phyloP scores from a whole-genome alignment of 2,113 vertebrate species.

The Eudyptes chrysolophus region DNA sequence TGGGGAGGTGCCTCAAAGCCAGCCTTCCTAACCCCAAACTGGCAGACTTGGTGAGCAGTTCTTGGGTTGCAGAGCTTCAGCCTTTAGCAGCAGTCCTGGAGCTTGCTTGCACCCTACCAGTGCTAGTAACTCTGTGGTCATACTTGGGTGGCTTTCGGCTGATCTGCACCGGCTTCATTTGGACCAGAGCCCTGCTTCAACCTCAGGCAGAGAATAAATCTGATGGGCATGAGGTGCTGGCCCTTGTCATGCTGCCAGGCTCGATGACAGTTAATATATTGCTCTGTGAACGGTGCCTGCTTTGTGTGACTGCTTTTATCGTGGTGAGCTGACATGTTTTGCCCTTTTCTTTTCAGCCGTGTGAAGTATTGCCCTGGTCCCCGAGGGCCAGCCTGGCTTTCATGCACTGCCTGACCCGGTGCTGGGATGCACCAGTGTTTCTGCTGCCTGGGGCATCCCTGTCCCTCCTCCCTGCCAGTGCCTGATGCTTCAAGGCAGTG shows the following conservation, averaged over 20 bases:
- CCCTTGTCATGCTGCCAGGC: not conserved
- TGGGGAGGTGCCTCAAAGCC: not conserved
- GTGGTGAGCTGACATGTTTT: not conserved
- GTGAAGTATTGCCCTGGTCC: accelerated
- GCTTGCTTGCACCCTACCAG: not conserved
- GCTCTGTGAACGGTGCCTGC: not conserved
- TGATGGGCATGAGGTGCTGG: slow-evolving; percentile 24
- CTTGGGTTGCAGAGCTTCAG: not conserved
- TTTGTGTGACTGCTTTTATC: slow-evolving; percentile 28
- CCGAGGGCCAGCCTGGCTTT: not conserved
- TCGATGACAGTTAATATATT: slow-evolving; percentile 15
- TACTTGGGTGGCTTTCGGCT: not conserved
- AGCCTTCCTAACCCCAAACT: not conserved
- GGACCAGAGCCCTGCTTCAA: not conserved
- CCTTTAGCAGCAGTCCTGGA: not conserved
- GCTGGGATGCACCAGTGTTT: accelerated
- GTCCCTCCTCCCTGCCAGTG: not conserved
- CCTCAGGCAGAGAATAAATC: not conserved
- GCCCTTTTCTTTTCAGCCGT: not conserved
- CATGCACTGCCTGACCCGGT: accelerated
- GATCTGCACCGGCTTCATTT: not conserved
- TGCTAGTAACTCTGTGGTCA: not conserved
- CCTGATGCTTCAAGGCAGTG: not conserved
- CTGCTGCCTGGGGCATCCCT: not conserved
- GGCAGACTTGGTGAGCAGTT: not conserved